Evolutionary conservation across 1,140 invertebrate genomes (phyloP), one percentile per base, ranked within the genome.

Genomic region (Drepana arcuata): DNA sequence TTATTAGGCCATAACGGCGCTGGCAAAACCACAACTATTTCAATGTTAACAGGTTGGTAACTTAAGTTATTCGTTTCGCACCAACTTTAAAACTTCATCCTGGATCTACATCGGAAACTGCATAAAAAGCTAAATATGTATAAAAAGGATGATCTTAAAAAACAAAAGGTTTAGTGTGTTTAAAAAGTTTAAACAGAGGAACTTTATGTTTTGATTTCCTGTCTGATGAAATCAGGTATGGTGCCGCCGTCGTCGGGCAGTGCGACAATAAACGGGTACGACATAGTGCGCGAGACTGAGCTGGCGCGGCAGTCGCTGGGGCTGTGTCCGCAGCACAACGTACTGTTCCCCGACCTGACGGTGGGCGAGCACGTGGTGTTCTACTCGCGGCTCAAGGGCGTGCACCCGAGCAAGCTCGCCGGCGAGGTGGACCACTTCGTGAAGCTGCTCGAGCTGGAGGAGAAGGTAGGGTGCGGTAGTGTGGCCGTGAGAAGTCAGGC

Each of bases 281-380:
- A 93, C 63, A 91, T 95, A 16, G 75, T 84, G 12, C 85, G 57
- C 1, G 79, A 89, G 34, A 85, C 87, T 7, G 71, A 66, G 14
- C 58, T 56, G n/a, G 91, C 93, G 0, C 84, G 93, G 13, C 80
- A 85, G 29, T 92, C 89, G 28, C 78, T 96, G 1, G 94, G 95
- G 7, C 85, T 96, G 11, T 99, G 97, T 80, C 96, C 97, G 7
- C 97, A 99, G 74, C 94, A 98, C 71, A 95, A 99, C 81, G 92
- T 98, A 26, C 86, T 99, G 4, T 97, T 98, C 72, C 91, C 95
- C 14, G 91, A 94, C 59, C 84, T 99, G 29, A 97, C 92, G 13
- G 95, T 98, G 0, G 85, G 88, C 11, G 93, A 99, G 73, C 96
- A 98, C 75, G 87, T 99, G 5, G 84, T 90, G 45, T 97, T 98